Percentiles rank a stretch among this genome's conserved stretches.
Evolutionary conservation across 2,113 vertebrate genomes (phyloP).

Genomic region (Corythoichthys intestinalis): DNA sequence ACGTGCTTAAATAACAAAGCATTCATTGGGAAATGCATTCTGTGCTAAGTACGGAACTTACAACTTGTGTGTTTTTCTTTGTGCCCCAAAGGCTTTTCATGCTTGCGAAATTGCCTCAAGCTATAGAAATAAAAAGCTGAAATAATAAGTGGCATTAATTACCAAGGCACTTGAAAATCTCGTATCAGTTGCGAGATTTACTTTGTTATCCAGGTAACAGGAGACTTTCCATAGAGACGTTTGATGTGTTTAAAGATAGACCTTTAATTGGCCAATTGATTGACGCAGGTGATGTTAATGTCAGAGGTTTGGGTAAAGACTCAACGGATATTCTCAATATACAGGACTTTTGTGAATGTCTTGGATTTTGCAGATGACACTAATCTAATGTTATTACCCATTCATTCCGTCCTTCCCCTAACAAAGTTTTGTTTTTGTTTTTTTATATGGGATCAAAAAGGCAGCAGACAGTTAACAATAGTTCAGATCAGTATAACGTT

Average conservation of each 20-base stretch:
- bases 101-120: slow-evolving; percentile 53
- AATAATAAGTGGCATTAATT: slow-evolving; percentile 60
- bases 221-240: slow-evolving; percentile 31
- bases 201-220: slow-evolving; percentile 42
- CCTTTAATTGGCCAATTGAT: background rate
- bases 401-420: background rate
- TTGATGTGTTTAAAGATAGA: slow-evolving; percentile 34
- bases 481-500: background rate
- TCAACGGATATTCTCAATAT: background rate
- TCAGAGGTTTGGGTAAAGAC: background rate
- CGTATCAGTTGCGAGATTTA: slow-evolving; percentile 33
- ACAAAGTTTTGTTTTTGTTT: no score
- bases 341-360: background rate
- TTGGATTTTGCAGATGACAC: background rate
- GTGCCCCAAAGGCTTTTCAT: slow-evolving; percentile 60
- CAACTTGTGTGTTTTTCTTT: slow-evolving; percentile 60
- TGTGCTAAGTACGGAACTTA: slow-evolving; percentile 40
- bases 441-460: background rate
- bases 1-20: slow-evolving; percentile 29
- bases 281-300: background rate
- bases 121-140: slow-evolving; percentile 32
- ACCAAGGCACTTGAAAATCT: slow-evolving; percentile 56
- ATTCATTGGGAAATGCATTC: slow-evolving; percentile 57
- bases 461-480: background rate
- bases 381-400: background rate